Percentiles rank a stretch among this genome's conserved stretches.
Conservation (phyloP, 2,113 vertebrate species). For the Alectura lathami region DNA sequence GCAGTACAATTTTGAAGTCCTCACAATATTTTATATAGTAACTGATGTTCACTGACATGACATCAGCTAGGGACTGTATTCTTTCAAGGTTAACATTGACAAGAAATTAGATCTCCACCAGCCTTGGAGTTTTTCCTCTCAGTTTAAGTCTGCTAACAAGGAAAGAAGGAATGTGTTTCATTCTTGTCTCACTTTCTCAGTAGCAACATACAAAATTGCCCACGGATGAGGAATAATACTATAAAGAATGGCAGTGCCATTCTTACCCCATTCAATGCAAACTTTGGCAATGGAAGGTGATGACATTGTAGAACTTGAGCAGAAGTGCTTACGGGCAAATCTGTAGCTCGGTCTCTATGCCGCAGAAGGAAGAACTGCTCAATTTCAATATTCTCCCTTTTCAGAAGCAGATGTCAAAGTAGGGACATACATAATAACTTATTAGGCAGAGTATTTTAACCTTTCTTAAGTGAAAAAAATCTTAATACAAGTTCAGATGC, state of each 20-base stretch:
- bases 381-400: not conserved
- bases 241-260: not conserved
- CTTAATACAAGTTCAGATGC: not conserved
- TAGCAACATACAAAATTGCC: not conserved
- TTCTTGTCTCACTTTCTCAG: not conserved
- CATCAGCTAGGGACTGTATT: not conserved
- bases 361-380: not conserved
- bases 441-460: not conserved
- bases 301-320: not conserved
- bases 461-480: not conserved
- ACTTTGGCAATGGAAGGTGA: not conserved
- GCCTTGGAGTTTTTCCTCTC: not conserved
- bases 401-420: not conserved
- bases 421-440: not conserved
- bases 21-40: not conserved
- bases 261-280: not conserved
- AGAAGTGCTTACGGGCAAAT: not conserved
- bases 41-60: not conserved
- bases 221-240: not conserved
- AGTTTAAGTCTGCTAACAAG: not conserved
- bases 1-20: not conserved
- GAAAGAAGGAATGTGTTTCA: not conserved
- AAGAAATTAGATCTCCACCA: not conserved
- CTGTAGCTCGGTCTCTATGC: not conserved
- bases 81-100: not conserved